Conservation (phyloP, 1,140 invertebrate species). For the Limonius californicus region DNA sequence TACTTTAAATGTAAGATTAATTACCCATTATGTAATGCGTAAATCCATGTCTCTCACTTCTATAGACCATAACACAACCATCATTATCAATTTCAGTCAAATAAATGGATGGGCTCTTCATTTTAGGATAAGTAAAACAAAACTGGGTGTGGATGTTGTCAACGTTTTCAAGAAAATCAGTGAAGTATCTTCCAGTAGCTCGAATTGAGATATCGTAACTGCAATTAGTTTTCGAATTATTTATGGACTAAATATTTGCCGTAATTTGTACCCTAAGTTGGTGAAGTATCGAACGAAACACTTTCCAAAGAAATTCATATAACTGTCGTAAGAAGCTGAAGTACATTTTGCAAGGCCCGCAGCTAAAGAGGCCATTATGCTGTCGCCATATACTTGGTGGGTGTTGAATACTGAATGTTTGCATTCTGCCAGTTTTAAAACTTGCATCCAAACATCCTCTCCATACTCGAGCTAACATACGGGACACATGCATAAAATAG, state of each 20-base stretch:
- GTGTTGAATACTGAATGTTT: slow-evolving; percentile 73
- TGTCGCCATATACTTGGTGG: slow-evolving; percentile 78
- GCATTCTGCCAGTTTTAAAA: slow-evolving; percentile 65
- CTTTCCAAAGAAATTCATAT: slow-evolving; percentile 71
- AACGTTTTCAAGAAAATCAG: slow-evolving; percentile 84
- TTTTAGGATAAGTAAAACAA: too few species aligned
- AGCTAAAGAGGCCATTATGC: slow-evolving; percentile 70
- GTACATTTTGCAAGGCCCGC: slow-evolving; percentile 50
- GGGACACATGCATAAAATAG: too few species aligned
- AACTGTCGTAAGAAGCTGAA: slow-evolving; percentile 59
- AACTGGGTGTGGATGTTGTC: too few species aligned
- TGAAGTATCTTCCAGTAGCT: slow-evolving; percentile 80
- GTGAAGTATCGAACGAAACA: slow-evolving; percentile 85
- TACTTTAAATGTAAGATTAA: too few species aligned
- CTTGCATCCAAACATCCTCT: slow-evolving; percentile 69
- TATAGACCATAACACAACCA: slow-evolving; percentile 68
- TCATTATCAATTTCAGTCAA: slow-evolving; percentile 72
- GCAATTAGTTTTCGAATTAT: too few species aligned
- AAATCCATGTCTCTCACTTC: slow-evolving; percentile 74
- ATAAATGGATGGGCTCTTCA: slow-evolving; percentile 85
- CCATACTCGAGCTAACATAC: slow-evolving; percentile 82
- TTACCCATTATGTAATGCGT: slow-evolving; percentile 79
- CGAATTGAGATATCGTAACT: slow-evolving; percentile 74
- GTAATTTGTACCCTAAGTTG: slow-evolving; percentile 78
- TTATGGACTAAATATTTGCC: too few species aligned